Percentiles rank a stretch among this genome's conserved stretches.
These are phyloP conservation scores for Micromys minutus DNA, from an alignment of 2,113 vertebrate genomes.

Conservation along the genomic window DNA sequence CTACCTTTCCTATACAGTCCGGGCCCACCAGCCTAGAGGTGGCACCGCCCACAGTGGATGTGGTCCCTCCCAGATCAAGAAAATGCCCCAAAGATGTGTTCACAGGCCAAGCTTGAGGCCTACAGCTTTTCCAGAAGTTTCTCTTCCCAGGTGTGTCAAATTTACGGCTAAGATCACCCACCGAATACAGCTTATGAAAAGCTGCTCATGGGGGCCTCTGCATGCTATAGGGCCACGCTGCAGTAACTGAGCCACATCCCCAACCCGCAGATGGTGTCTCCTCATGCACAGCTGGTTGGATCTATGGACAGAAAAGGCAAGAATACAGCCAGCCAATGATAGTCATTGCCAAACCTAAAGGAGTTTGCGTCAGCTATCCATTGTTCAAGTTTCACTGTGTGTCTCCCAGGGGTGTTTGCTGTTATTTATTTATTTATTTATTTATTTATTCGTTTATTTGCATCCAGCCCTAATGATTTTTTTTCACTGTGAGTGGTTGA, in stretches of 20 bases:
- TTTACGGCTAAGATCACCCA: background rate
- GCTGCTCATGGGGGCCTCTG: background rate
- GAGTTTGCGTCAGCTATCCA: background rate
- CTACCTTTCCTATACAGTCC: background rate
- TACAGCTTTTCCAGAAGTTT: background rate
- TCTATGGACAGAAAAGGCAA: background rate
- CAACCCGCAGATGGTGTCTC: accelerated
- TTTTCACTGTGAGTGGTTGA: background rate
- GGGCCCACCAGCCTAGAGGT: background rate
- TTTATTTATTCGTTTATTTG: no score
- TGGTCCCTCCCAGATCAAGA: background rate
- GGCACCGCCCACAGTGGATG: background rate
- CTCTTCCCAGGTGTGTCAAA: background rate
- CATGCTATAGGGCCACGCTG: background rate
- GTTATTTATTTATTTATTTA: background rate
- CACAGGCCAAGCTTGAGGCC: background rate
- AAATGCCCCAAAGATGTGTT: background rate
- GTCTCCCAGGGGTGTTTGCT: background rate
- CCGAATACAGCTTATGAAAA: background rate
- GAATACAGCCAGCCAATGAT: no score
- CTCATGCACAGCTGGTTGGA: background rate
- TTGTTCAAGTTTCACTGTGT: background rate
- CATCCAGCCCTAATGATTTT: background rate
- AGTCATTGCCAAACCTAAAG: background rate
- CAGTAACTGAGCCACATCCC: background rate